A percentile compares a stretch with the other conserved stretches of the same genome.
phyloP scores from a whole-genome alignment of 2,888 invertebrate species.

The Stenodema calcarata region DNA sequence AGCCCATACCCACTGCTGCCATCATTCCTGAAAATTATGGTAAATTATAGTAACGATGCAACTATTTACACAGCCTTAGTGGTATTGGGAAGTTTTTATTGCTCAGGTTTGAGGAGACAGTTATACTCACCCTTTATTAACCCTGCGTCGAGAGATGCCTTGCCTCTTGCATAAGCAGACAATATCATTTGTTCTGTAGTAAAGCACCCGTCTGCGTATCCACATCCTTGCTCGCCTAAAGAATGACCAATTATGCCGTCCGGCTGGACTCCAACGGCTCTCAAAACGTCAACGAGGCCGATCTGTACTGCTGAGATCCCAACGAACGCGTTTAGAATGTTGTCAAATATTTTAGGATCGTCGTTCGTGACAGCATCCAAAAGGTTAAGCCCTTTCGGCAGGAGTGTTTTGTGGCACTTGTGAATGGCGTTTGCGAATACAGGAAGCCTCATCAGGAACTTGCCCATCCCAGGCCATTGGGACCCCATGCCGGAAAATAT shows the following conservation, averaged over 20 bases:
- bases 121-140: constrained; percentile 70
- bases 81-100: too few relatives aligned
- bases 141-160: constrained; percentile 78
- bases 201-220: constrained; percentile 80
- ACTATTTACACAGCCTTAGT: too few relatives aligned
- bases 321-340: constrained; percentile 88
- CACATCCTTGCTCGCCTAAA: constrained; percentile 71
- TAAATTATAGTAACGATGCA: constrained; percentile 46
- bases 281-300: constrained; percentile 29
- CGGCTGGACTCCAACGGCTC: constrained; percentile 75
- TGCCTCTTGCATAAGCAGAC: constrained; percentile 93
- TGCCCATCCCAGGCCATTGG: constrained; percentile 97
- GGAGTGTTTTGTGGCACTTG: constrained; percentile 75
- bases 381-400: constrained; percentile 83
- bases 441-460: constrained; percentile 82
- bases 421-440: constrained; percentile 78
- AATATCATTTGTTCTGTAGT: constrained; percentile 93
- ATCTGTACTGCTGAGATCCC: constrained; percentile 93
- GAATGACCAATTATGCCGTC: constrained; percentile 95
- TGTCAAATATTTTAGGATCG: constrained; percentile 78
- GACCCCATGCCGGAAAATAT: constrained; percentile 98
- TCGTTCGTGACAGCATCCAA: constrained; percentile 78
- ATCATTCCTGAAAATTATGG: constrained; percentile 68
- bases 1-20: constrained; percentile 91
- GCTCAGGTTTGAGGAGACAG: too few relatives aligned